Evolutionary conservation across 2,113 vertebrate genomes (phyloP), one percentile per base, ranked within the genome.

Genomic region (Salvelinus fontinalis): DNA sequence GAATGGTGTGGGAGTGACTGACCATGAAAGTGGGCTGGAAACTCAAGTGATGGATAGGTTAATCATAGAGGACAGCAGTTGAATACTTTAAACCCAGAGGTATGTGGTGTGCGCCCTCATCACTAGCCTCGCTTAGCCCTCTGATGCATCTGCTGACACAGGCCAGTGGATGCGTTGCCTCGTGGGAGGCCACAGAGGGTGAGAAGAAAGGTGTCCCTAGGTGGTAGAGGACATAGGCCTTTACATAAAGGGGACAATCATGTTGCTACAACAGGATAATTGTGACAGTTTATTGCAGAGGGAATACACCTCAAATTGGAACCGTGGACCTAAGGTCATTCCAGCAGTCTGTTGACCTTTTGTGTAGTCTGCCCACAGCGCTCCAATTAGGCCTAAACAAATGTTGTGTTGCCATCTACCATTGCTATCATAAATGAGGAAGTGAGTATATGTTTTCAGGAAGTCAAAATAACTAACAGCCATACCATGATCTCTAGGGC

Each of bases 321-420:
- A 72, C 27, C 4, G 12, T 62, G 48, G 75, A 66, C 80, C 67
- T 83, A 88, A 82, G 78, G 84, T 79, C 75, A 83, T 79, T 76
- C 72, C 81, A 83, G 75, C 79, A 79, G 81, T 88, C 73, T 54
- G 78, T 65, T 86, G 84, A 90, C 86, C 82, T 91, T 91, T 66
- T 29, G 22, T 65, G 44, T 71, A 71, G 76, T 54, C 65, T 67
- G 51, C 78, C 86, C 75, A 84, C 74, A 77, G 74, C 67, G 73
- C 81, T 84, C 77, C 20, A 81, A 11, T 78, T 60, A 70, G n/a
- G n/a, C 48, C 51, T 18, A 16, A 54, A 60, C 11, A n/a, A 24
- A 49, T 78, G 2, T 60, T 60, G 39, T n/a, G 72, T 70, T 79
- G 76, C 67, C 12, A 9, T 67, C 74, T 74, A 75, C 2, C 79